Evolutionary conservation across 2,888 invertebrate genomes (phyloP).

Genomic region (Amblyteles armatorius): DNA sequence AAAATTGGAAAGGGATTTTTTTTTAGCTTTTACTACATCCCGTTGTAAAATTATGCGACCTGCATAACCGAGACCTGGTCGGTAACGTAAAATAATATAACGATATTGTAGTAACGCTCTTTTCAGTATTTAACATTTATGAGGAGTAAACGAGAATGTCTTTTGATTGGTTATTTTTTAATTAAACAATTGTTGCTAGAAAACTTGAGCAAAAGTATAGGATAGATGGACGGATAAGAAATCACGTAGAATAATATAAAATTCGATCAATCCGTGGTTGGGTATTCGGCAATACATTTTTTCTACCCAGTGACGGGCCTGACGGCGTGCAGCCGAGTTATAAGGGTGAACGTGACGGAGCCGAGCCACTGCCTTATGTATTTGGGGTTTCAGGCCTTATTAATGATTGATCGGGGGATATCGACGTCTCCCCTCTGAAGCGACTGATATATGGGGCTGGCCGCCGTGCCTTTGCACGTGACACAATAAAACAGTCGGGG

Average conservation of each 20-base stretch:
- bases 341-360: constrained; percentile 66
- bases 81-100: background rate
- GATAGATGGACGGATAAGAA: constrained; percentile 72
- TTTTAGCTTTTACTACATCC: constrained; percentile 20
- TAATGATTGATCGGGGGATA: constrained; percentile 85
- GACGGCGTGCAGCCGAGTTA: constrained; percentile 66
- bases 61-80: background rate
- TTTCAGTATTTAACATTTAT: background rate
- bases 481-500: constrained; percentile 81
- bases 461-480: constrained; percentile 82
- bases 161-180: constrained; percentile 15
- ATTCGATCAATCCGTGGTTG: constrained; percentile 83
- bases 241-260: constrained; percentile 83
- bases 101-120: background rate
- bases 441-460: constrained; percentile 82
- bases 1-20: constrained; percentile 66
- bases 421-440: constrained; percentile 83
- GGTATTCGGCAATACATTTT: constrained; percentile 78
- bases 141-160: background rate
- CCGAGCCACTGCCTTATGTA: constrained; percentile 77
- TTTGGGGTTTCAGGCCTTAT: constrained; percentile 84
- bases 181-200: constrained; percentile 4
- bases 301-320: constrained; percentile 59
- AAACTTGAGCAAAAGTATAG: background rate
- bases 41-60: background rate